Evolutionary conservation across 2,797 vertebrate genomes (phyloP), one percentile per base, ranked within the genome.

Genomic region (Netta rufina): DNA sequence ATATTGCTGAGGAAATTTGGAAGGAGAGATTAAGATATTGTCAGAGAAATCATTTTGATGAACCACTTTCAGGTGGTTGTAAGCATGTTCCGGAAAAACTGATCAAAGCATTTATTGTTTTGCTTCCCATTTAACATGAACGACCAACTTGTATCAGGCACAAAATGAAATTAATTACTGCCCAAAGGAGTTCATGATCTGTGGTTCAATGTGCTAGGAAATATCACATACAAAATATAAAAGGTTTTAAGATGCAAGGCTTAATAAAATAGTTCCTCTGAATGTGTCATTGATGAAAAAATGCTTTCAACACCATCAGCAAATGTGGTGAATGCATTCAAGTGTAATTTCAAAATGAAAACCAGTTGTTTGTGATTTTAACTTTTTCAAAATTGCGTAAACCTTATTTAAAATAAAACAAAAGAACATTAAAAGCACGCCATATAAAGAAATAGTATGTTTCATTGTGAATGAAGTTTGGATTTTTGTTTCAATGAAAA

Each of bases 281-380:
- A 89, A 75, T 1, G 2, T 21, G n/a, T 53, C 13, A 9, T 12
- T 72, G 6, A 6, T 47, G 30, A 43, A 71, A 76, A 71, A 30
- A 21, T 2, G 10, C 2, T 45, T 80, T 67, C n/a, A 72, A 28
- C 20, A 30, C 3, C 16, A 47, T 28, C 17, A 81, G 13, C 32
- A 65, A 85, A 36, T 0, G 0, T 6, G 51, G 8, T 1, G 3
- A 92, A 87, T 10, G 39, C 11, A 12, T 5, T 10, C 41, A 10
- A 9, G 56, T 10, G 8, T 61, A 6, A 57, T 91, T 87, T 75
- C 13, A 51, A 72, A 80, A 36, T n/a, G 11, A 65, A 92, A 36
- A 12, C 30, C 43, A n/a, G 11, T 20, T 11, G 33, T 62, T 64
- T 54, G 49, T 54, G 11, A 65, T 43, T 60, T 32, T 43, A 21